A percentile compares a stretch with the other conserved stretches of the same genome.
These are phyloP conservation scores for Chaitophorus viminalis DNA, from an alignment of 2,888 invertebrate genomes.

Conservation along the genomic window DNA sequence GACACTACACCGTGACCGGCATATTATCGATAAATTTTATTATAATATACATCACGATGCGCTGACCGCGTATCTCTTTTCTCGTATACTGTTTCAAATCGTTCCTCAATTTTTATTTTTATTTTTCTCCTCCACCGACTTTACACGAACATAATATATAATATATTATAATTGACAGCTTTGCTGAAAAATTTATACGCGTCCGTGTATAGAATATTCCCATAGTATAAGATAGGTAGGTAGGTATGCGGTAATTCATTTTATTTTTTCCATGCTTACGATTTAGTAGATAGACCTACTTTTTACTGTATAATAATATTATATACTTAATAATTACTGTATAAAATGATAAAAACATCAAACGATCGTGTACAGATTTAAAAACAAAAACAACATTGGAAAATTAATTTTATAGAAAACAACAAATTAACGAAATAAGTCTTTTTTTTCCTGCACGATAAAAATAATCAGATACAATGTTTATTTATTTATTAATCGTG, in stretches of 20 bases:
- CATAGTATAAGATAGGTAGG: too few relatives aligned
- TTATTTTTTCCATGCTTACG: background rate
- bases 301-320: background rate
- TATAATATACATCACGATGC: too few relatives aligned
- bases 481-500: background rate
- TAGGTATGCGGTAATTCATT: background rate
- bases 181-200: background rate
- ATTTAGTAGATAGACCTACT: background rate
- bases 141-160: background rate
- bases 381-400: background rate
- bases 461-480: too few relatives aligned
- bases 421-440: background rate
- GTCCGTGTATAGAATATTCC: background rate
- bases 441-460: background rate
- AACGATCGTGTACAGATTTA: background rate
- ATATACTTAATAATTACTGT: too few relatives aligned
- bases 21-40: too few relatives aligned
- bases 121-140: background rate
- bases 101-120: background rate
- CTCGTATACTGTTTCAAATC: conserved; percentile 9
- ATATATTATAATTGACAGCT: conserved; percentile 31
- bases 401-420: background rate
- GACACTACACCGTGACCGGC: too few relatives aligned
- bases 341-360: too few relatives aligned
- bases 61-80: too few relatives aligned